Evolutionary conservation across 2,797 vertebrate genomes (phyloP).

Genomic region (Pterois miles): DNA sequence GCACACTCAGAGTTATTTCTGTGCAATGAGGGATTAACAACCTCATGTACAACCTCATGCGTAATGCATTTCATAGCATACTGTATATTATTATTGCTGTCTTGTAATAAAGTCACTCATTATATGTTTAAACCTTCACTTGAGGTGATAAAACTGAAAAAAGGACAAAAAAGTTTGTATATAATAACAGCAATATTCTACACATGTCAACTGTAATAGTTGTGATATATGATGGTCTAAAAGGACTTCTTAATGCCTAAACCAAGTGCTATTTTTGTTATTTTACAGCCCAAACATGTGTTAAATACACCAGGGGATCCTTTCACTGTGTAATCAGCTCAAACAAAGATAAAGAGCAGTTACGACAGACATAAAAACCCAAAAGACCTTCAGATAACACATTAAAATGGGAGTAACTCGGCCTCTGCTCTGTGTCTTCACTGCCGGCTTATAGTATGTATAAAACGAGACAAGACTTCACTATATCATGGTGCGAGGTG

Average conservation of each 20-base stretch:
- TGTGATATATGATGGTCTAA: background rate
- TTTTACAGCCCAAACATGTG: background rate
- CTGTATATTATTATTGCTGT: too few species aligned
- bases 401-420: constrained; percentile 39
- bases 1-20: too few species aligned
- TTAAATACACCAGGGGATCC: constrained; percentile 33
- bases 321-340: constrained; percentile 61
- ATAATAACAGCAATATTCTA: background rate
- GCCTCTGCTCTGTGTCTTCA: constrained; percentile 23
- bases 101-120: background rate
- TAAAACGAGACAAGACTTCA: constrained; percentile 1
- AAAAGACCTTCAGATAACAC: constrained; percentile 52
- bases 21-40: too few species aligned
- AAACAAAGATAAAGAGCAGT: constrained; percentile 63
- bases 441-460: background rate
- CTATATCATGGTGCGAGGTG: background rate
- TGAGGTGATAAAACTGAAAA: background rate
- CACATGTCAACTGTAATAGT: background rate
- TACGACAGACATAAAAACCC: constrained; percentile 57
- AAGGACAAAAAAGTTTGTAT: background rate
- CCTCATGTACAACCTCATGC: accelerated
- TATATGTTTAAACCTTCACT: background rate
- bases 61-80: too few species aligned
- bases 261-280: background rate
- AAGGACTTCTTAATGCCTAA: constrained; percentile 15